Percentiles rank a stretch among this genome's conserved stretches.
Conservation (phyloP, 2,888 invertebrate species). For the Caenorhabditis drosophilae region DNA sequence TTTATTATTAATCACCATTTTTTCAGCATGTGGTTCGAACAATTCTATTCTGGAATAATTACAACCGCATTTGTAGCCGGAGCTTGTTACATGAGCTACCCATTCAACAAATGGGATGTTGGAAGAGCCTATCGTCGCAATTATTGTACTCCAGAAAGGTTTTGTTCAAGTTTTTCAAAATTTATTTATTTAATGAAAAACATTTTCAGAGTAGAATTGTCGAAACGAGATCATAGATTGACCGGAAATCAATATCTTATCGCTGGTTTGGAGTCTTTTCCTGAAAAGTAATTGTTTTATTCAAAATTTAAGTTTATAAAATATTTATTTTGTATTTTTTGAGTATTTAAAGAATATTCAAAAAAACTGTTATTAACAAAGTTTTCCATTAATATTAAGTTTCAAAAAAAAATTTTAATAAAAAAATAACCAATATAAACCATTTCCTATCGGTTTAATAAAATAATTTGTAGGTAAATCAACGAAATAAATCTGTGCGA, state of each 20-base stretch:
- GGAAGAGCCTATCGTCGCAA: constrained; percentile 56
- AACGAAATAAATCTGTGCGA: too few species aligned
- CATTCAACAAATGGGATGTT: constrained; percentile 61
- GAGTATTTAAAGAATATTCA: too few species aligned
- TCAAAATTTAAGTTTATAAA: too few species aligned
- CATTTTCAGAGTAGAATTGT: constrained; percentile 51
- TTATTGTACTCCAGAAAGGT: constrained; percentile 51
- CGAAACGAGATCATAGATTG: constrained; percentile 60
- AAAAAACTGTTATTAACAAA: too few species aligned
- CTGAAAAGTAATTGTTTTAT: constrained; percentile 36
- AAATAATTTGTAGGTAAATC: too few species aligned
- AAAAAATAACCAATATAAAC: too few species aligned
- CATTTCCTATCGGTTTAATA: too few species aligned
- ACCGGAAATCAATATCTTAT: constrained; percentile 62
- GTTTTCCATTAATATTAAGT: too few species aligned
- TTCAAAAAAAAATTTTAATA: too few species aligned
- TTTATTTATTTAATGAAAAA: constrained; percentile 7
- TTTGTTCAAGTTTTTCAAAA: neutral
- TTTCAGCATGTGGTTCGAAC: constrained; percentile 62
- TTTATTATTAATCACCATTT: too few species aligned
- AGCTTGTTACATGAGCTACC: constrained; percentile 61
- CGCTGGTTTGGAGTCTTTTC: constrained; percentile 56
- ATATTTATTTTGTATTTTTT: too few species aligned
- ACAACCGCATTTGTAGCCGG: constrained; percentile 58
- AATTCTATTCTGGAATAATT: constrained; percentile 62